Percentiles rank a stretch among this genome's conserved stretches.
phyloP scores from a whole-genome alignment of 2,888 invertebrate genomes.

The Lithophane socia region DNA sequence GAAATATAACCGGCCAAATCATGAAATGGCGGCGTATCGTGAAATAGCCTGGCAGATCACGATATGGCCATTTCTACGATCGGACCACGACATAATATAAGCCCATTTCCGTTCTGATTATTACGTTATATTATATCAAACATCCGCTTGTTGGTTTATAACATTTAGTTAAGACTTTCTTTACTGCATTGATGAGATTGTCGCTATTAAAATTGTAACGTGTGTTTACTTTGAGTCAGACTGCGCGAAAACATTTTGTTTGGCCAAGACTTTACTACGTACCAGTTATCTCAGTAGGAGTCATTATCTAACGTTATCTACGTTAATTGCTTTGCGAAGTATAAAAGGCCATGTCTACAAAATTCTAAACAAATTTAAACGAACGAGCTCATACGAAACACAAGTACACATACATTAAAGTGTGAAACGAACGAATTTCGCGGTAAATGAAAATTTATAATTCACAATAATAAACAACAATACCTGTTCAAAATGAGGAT shows the following conservation, averaged over 20 bases:
- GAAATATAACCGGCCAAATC: too few relatives aligned
- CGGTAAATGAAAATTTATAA: conserved; percentile 72
- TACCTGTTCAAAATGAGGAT: conserved; percentile 81
- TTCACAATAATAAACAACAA: conserved; percentile 60
- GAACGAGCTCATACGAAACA: conserved; percentile 87
- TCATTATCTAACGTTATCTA: conserved; percentile 88
- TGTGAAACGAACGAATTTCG: conserved; percentile 86
- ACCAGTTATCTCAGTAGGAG: conserved; percentile 82
- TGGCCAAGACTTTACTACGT: conserved; percentile 78
- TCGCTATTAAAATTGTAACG: conserved; percentile 64
- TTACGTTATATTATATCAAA: conserved; percentile 67
- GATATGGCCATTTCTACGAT: too few relatives aligned
- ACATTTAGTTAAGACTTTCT: conserved; percentile 69
- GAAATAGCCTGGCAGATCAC: too few relatives aligned
- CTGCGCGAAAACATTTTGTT: conserved; percentile 87
- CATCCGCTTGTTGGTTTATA: conserved; percentile 81
- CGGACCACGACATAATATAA: conserved; percentile 30
- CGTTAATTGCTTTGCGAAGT: conserved; percentile 81
- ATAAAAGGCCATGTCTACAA: conserved; percentile 81
- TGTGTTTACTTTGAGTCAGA: conserved; percentile 85
- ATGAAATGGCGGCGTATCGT: too few relatives aligned
- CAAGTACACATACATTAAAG: conserved; percentile 72
- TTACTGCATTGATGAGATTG: conserved; percentile 72
- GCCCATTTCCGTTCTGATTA: conserved; percentile 75
- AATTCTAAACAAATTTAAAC: conserved; percentile 79